These are phyloP conservation scores for Acheta domesticus DNA, from an alignment of 2,888 invertebrate genomes.

Conservation along the genomic window DNA sequence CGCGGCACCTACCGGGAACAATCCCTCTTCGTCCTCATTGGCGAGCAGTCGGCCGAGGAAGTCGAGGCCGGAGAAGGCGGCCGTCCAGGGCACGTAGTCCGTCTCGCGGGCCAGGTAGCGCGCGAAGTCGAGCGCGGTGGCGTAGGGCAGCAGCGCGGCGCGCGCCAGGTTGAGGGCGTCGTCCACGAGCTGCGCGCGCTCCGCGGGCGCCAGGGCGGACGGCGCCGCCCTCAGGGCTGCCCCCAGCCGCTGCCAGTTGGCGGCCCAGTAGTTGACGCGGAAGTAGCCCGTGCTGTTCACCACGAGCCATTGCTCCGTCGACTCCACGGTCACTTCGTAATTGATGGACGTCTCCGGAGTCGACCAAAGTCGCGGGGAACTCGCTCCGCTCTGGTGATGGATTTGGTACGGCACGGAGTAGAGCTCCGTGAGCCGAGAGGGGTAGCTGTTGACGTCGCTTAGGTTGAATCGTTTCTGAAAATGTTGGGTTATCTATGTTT, in stretches of 20 bases:
- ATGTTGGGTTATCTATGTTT: too few species aligned
- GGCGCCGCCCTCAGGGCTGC: constrained; percentile 60
- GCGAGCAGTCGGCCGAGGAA: constrained; percentile 78
- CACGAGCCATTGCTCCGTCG: too few species aligned
- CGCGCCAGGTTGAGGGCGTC: constrained; percentile 79
- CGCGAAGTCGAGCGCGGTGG: constrained; percentile 73
- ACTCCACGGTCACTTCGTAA: too few species aligned
- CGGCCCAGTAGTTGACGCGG: constrained; percentile 68
- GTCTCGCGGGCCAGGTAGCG: constrained; percentile 73
- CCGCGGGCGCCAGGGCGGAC: constrained; percentile 68
- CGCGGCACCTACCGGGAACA: too few species aligned
- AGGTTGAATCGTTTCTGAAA: too few species aligned
- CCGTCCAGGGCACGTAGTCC: constrained; percentile 87
- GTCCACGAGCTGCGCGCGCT: constrained; percentile 84
- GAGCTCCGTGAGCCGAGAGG: too few species aligned
- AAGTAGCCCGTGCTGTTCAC: constrained; percentile 55
- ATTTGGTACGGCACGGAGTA: too few species aligned
- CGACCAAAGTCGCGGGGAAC: too few species aligned
- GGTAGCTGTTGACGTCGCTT: too few species aligned
- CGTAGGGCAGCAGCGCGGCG: constrained; percentile 66
- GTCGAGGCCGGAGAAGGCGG: constrained; percentile 70
- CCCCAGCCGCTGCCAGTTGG: constrained; percentile 67
- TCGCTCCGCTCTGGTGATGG: too few species aligned
- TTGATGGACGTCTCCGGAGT: too few species aligned
- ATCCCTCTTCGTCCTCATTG: too few species aligned